phyloP scores from a whole-genome alignment of 2,888 invertebrate species.

The Eupithecia dodoneata region DNA sequence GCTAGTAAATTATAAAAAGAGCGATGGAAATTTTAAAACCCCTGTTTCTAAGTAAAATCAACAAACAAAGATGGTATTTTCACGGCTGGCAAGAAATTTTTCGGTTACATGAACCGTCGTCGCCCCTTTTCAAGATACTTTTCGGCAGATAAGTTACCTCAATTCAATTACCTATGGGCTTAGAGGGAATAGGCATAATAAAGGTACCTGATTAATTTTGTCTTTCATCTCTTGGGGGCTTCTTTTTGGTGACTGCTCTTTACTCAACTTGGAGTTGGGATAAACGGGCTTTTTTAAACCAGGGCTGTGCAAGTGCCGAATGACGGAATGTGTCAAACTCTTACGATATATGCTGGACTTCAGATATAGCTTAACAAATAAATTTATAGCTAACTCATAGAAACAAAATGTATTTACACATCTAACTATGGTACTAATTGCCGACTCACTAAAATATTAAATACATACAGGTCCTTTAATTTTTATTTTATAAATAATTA shows the following conservation, averaged over 20 bases:
- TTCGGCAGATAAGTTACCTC: slow-evolving; percentile 38
- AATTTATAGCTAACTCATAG: too few species aligned
- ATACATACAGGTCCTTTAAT: too few species aligned
- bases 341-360: not conserved
- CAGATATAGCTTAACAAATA: too few species aligned
- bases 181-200: slow-evolving; percentile 49
- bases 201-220: slow-evolving; percentile 54
- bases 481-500: too few species aligned
- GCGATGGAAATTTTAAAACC: not conserved
- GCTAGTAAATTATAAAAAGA: not conserved
- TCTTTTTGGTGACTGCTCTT: not conserved
- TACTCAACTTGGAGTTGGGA: not conserved
- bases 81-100: not conserved
- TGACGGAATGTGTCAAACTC: not conserved
- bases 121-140: slow-evolving; percentile 10
- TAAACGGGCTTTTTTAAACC: not conserved
- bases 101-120: not conserved
- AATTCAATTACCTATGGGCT: slow-evolving; percentile 55
- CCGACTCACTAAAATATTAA: too few species aligned
- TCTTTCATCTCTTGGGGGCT: slow-evolving; percentile 4
- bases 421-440: too few species aligned
- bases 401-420: too few species aligned
- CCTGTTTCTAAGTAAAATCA: not conserved
- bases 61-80: not conserved
- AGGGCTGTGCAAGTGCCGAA: not conserved